These are phyloP conservation scores for Puntigrus tetrazona DNA, from an alignment of 2,113 vertebrate species.

Conservation along the genomic window DNA sequence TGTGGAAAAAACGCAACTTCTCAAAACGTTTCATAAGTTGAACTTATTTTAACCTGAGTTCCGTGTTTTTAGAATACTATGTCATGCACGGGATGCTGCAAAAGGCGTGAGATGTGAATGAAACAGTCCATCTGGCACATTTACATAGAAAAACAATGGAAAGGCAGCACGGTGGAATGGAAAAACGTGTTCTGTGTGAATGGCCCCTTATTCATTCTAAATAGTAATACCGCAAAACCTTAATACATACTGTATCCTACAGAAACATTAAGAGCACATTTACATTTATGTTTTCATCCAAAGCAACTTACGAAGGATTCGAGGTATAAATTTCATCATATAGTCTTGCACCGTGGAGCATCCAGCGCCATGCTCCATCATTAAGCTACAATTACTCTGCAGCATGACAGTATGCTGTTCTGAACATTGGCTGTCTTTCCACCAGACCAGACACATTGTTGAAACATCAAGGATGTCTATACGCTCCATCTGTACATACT, in stretches of 20 bases:
- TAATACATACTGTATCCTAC: neutral
- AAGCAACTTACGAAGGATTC: neutral
- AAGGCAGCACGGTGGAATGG: neutral
- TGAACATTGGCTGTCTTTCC: neutral
- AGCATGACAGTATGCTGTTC: neutral
- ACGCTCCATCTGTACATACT: neutral
- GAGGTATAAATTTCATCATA: neutral
- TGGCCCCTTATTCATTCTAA: neutral
- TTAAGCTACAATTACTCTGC: neutral
- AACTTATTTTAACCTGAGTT: neutral
- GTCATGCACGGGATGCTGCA: neutral
- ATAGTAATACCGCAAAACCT: neutral
- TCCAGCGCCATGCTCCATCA: neutral
- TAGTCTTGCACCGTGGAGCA: too few species aligned
- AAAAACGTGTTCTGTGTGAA: neutral
- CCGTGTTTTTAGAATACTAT: neutral
- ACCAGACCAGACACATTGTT: neutral
- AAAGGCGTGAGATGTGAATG: neutral
- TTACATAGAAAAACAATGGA: too few species aligned
- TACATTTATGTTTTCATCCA: neutral
- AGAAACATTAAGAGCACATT: neutral
- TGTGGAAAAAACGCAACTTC: too few species aligned
- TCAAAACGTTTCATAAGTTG: neutral
- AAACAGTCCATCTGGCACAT: too few species aligned
- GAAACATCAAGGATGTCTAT: conserved; percentile 15